Percentiles rank a stretch among this genome's conserved stretches.
phyloP scores from a whole-genome alignment of 2,113 vertebrate species.

The human (Homo sapiens) region DNA sequence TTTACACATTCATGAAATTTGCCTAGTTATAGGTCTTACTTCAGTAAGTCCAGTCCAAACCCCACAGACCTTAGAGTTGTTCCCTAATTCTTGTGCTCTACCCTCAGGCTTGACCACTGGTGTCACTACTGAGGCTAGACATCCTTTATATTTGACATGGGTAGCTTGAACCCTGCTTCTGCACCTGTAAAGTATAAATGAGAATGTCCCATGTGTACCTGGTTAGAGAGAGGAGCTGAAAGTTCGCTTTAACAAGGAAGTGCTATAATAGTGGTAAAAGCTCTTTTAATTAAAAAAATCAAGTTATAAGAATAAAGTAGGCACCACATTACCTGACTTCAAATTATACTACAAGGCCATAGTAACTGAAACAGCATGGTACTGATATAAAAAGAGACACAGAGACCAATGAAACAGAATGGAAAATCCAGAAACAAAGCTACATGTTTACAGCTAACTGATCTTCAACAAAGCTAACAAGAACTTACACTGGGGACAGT shows the following conservation, averaged over 20 bases:
- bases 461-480: too few species aligned
- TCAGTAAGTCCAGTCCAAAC: neutral
- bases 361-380: too few species aligned
- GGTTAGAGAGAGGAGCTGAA: neutral
- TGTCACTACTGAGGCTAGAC: neutral
- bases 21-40: neutral
- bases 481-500: too few species aligned
- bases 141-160: neutral
- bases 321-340: neutral
- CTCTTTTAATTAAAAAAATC: neutral
- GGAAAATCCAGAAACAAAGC: too few species aligned
- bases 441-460: too few species aligned
- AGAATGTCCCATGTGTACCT: neutral
- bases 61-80: neutral
- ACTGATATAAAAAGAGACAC: too few species aligned
- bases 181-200: neutral
- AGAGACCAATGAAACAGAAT: too few species aligned
- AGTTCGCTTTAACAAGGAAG: neutral
- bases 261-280: neutral
- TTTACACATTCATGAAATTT: neutral
- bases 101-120: neutral
- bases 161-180: neutral
- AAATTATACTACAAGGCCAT: too few species aligned
- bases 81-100: neutral
- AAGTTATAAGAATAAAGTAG: conserved; percentile 8